phyloP scores from a whole-genome alignment of 2,797 vertebrate genomes.

The Xyrichtys novacula region DNA sequence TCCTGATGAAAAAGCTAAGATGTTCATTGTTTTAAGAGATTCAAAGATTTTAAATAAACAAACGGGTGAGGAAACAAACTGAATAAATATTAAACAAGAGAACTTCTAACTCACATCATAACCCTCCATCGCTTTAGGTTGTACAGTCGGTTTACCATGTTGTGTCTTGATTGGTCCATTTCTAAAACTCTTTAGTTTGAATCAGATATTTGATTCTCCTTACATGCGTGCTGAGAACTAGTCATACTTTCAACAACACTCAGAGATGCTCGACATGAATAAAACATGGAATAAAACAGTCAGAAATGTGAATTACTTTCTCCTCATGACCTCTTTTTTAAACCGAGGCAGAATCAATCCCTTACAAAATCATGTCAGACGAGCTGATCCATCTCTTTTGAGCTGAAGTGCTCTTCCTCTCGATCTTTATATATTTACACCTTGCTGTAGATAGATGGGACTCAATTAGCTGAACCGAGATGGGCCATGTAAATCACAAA shows the following conservation, averaged over 20 bases:
- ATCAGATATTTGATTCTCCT: constrained; percentile 1
- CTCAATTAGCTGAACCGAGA: constrained; percentile 49
- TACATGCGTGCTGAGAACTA: constrained; percentile 8
- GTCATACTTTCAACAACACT: constrained; percentile 20
- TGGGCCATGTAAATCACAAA: constrained; percentile 49
- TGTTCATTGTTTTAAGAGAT: too few species aligned
- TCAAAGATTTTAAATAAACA: too few species aligned
- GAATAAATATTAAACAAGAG: too few species aligned
- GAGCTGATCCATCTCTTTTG: neutral
- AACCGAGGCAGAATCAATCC: constrained; percentile 11
- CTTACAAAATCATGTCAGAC: constrained; percentile 16
- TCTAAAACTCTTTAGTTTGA: constrained; percentile 20
- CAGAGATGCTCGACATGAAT: constrained; percentile 32
- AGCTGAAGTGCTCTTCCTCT: neutral
- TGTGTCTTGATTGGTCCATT: neutral
- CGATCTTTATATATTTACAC: constrained; percentile 27
- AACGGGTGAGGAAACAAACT: too few species aligned
- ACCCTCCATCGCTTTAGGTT: too few species aligned
- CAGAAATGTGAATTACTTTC: constrained; percentile 16
- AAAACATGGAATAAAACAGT: constrained; percentile 35
- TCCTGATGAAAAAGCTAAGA: too few species aligned
- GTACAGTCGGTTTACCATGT: neutral
- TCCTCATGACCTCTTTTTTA: constrained; percentile 23
- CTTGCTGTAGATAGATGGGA: constrained; percentile 39
- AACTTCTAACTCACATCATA: too few species aligned